A percentile compares a stretch with the other conserved stretches of the same genome.
Evolutionary conservation across 1,140 invertebrate genomes (phyloP).

Genomic region (Amphibalanus amphitrite): DNA sequence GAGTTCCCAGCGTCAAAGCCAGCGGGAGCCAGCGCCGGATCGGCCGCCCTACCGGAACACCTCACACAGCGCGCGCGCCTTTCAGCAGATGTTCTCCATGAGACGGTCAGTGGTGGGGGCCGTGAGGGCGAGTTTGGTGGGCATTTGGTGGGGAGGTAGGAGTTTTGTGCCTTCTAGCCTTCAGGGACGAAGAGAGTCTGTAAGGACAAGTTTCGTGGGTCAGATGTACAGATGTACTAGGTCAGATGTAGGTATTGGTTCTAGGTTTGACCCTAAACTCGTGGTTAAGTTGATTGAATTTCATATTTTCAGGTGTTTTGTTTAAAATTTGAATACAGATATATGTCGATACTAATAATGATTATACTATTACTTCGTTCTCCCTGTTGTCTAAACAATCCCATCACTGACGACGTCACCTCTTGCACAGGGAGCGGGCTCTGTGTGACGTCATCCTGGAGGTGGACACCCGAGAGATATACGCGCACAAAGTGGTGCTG

Average conservation of each 20-base stretch:
- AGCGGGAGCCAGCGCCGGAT: constrained; percentile 40
- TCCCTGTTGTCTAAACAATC: no score
- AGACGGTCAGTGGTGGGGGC: constrained; percentile 45
- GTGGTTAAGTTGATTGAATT: no score
- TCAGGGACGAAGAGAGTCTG: no score
- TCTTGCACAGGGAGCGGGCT: constrained; percentile 42
- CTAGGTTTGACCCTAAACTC: no score
- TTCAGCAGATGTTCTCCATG: constrained; percentile 72
- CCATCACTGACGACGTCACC: background rate
- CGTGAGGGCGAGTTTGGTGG: no score
- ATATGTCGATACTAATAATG: no score
- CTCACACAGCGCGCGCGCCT: constrained; percentile 64
- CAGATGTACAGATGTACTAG: no score
- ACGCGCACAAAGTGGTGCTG: constrained; percentile 81
- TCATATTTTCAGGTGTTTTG: no score
- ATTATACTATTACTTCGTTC: no score
- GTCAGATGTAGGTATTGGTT: no score
- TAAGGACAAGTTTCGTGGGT: no score
- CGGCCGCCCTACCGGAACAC: constrained; percentile 58
- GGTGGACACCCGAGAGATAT: constrained; percentile 58
- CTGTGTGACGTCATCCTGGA: constrained; percentile 76
- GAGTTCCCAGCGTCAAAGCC: constrained; percentile 62
- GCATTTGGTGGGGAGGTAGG: background rate
- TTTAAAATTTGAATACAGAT: no score
- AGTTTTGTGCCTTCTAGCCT: background rate